Evolutionary conservation across 1,140 invertebrate genomes (phyloP).

Genomic region (Cydia amplana): DNA sequence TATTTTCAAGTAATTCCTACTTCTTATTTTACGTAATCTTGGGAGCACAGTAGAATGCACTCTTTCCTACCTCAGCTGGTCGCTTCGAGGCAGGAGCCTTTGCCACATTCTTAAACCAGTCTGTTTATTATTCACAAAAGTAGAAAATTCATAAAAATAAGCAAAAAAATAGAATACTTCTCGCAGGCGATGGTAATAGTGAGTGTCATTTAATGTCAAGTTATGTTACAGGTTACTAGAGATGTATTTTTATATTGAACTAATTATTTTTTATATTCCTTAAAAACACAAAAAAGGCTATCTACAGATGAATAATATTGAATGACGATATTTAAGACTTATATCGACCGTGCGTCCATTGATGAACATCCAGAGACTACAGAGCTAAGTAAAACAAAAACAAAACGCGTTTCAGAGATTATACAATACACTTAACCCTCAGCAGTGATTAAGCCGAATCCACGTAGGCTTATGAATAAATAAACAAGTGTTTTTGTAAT

Average conservation of each 20-base stretch:
- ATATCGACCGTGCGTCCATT: too few relatives aligned
- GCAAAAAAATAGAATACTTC: too few relatives aligned
- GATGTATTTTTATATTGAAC: too few relatives aligned
- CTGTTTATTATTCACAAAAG: background rate
- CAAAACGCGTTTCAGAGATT: conserved; percentile 15
- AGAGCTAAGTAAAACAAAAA: background rate
- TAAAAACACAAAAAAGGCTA: too few relatives aligned
- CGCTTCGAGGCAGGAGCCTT: background rate
- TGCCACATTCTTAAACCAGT: background rate
- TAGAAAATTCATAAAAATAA: too few relatives aligned
- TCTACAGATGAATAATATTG: too few relatives aligned
- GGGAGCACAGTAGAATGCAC: background rate
- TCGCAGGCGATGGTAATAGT: too few relatives aligned
- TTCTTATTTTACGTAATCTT: background rate
- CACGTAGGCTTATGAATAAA: conserved; percentile 70
- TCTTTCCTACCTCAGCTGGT: background rate
- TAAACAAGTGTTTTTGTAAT: conserved; percentile 72
- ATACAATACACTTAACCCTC: conserved; percentile 28
- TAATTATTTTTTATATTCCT: too few relatives aligned
- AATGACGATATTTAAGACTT: too few relatives aligned
- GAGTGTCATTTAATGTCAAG: too few relatives aligned
- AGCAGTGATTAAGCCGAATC: conserved; percentile 42
- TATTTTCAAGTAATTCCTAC: background rate
- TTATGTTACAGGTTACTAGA: too few relatives aligned
- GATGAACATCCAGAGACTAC: too few relatives aligned